These are phyloP conservation scores for Clitarchus hookeri DNA, from an alignment of 2,888 invertebrate species.

Conservation along the genomic window DNA sequence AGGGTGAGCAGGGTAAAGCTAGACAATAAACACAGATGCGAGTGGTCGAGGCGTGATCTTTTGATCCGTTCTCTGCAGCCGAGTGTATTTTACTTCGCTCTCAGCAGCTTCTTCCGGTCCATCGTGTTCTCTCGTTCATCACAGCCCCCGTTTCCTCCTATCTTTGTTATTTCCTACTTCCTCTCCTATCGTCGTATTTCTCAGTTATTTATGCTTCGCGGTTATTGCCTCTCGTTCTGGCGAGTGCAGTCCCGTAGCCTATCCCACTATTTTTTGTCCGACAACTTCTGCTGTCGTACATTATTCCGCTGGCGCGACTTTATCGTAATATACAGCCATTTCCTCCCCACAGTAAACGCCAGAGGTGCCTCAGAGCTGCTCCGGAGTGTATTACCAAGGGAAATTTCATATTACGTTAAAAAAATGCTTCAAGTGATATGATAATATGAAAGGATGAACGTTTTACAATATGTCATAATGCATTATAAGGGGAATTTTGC, in stretches of 20 bases:
- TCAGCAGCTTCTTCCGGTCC: not conserved
- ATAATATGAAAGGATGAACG: not conserved
- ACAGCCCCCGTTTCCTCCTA: not conserved
- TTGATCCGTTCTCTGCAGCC: not conserved
- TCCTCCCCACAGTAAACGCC: not conserved
- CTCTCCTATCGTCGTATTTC: not conserved
- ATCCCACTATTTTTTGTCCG: not conserved
- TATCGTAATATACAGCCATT: slow-evolving; percentile 1
- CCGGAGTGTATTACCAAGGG: not conserved
- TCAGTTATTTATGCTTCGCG: not conserved
- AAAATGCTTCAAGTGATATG: not conserved
- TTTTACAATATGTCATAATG: not conserved
- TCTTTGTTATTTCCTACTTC: slow-evolving; percentile 14
- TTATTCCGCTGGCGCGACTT: not conserved
- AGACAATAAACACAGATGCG: not conserved
- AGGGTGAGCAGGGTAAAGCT: not conserved
- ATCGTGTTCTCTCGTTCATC: not conserved
- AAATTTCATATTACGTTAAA: not conserved
- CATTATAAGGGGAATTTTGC: not conserved
- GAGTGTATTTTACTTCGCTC: not conserved
- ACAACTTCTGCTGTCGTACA: not conserved
- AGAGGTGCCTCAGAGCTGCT: not conserved
- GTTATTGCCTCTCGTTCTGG: not conserved
- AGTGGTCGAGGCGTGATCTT: not conserved
- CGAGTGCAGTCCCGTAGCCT: not conserved